phyloP scores from a whole-genome alignment of 2,888 invertebrate genomes.

The Formica aserva region DNA sequence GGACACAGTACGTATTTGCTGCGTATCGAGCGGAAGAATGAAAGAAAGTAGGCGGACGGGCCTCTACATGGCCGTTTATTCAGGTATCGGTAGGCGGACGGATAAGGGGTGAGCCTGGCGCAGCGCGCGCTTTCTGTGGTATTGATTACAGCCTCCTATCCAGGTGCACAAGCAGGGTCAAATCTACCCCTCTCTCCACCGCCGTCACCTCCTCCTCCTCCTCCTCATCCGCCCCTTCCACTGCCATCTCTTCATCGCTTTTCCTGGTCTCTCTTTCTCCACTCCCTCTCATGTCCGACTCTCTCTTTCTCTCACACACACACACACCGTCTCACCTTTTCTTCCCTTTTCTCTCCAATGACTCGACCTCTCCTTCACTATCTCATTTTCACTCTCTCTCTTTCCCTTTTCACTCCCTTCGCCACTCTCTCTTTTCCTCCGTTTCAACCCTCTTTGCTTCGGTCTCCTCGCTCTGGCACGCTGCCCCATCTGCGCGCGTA shows the following conservation, averaged over 20 bases:
- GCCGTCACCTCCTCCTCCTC: constrained; percentile 64
- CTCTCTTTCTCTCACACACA: constrained; percentile 14
- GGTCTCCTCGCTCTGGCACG: constrained; percentile 41
- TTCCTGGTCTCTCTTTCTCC: constrained; percentile 41
- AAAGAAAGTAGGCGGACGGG: constrained; percentile 26
- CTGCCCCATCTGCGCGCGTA: constrained; percentile 65
- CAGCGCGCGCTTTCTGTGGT: constrained; percentile 82
- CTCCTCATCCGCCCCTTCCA: constrained; percentile 58
- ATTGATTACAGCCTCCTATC: constrained; percentile 85
- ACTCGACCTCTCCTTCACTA: constrained; percentile 45
- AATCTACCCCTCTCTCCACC: constrained; percentile 74
- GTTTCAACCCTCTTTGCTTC: constrained; percentile 32
- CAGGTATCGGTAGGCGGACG: constrained; percentile 73
- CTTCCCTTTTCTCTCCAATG: constrained; percentile 51
- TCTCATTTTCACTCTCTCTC: constrained; percentile 56
- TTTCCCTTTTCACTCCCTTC: not conserved
- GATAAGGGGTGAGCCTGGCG: constrained; percentile 77
- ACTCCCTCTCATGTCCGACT: constrained; percentile 14
- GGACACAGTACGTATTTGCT: not conserved
- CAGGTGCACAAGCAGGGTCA: constrained; percentile 84
- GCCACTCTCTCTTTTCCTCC: constrained; percentile 2
- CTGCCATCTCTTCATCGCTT: constrained; percentile 43
- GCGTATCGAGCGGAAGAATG: constrained; percentile 7
- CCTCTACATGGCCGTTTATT: constrained; percentile 64
- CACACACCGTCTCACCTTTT: not conserved